Percentiles rank a stretch among this genome's conserved stretches.
phyloP scores from a whole-genome alignment of 2,888 invertebrate genomes.

The Pollenia labialis region DNA sequence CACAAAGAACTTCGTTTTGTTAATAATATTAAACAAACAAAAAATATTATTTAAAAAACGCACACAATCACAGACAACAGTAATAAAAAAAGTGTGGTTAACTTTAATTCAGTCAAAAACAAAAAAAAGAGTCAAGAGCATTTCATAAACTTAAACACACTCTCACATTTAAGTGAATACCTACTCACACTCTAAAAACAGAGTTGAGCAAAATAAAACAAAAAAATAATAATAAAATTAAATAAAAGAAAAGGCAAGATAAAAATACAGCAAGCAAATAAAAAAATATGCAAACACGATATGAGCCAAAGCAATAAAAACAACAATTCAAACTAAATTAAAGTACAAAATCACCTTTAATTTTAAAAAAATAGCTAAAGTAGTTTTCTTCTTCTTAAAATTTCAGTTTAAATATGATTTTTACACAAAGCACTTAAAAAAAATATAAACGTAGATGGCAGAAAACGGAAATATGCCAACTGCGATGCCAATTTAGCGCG shows the following conservation, averaged over 20 bases:
- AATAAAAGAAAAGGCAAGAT: constrained; percentile 19
- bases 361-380: background rate
- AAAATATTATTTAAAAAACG: constrained; percentile 39
- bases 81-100: constrained; percentile 57
- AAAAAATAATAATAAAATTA: constrained; percentile 10
- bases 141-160: background rate
- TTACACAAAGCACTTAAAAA: constrained; percentile 12
- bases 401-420: constrained; percentile 28
- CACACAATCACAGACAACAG: constrained; percentile 44
- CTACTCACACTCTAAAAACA: background rate
- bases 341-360: background rate
- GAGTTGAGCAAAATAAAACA: constrained; percentile 26
- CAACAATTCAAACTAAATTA: constrained; percentile 7
- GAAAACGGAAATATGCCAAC: constrained; percentile 51
- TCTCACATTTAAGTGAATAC: background rate
- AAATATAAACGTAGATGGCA: background rate
- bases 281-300: constrained; percentile 14
- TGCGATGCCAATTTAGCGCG: background rate
- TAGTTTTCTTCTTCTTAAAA: background rate
- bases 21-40: constrained; percentile 81
- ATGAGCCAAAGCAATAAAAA: background rate
- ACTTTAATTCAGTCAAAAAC: constrained; percentile 33
- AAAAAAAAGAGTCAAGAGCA: constrained; percentile 61
- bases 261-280: constrained; percentile 6
- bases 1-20: constrained; percentile 78